Base-by-base conservation (phyloP, 2,888 invertebrate genomes). In the Drosophila barbarae region DNA sequence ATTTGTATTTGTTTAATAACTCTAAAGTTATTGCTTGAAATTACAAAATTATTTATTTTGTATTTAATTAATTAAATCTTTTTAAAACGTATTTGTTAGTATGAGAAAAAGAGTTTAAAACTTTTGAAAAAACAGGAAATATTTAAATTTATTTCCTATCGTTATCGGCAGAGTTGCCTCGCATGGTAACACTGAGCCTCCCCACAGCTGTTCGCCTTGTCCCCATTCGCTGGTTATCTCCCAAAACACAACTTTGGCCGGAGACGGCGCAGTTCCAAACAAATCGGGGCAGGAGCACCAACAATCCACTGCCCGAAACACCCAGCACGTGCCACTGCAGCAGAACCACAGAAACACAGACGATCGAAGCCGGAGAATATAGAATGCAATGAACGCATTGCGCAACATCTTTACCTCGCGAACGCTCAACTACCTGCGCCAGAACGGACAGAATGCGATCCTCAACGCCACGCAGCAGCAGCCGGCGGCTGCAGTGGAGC, bases 401-500 rank as follows among this genome's bases (percentile, higher is more conserved):
- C 87, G 87, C 77, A 87, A 87, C 72, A 76, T 87, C 57, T 87
- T 87, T 30, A 85, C 84, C 52, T 81, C 81, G 60, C 83, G 87
- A 41, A 82, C 87, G 7, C 65, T 87, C 32, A 85, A 80, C 69
- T 77, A 77, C 53, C 71, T 87, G 35, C 82, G 87, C 18, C 87
- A 87, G 55, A 86, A 86, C 83, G 87, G 87, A 55, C 87, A 87
- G 49, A 87, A 87, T 56, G 87, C 87, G n/a, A 77, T 87, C 52
- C 73, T 87, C 46, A 87, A 87, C 51, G 73, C 81, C 26, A 76
- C 87, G 13, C 87, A 87, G 15, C 87, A 87, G 26, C 76, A 73
- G n/a, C 53, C 64, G 1, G 36, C 71, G n/a, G 70, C 42, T 38
- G 69, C 51, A 9, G 68, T 71, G 36, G 60, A 77, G 42, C 21